Evolutionary conservation across 1,140 invertebrate species (phyloP), one percentile per base, ranked within the genome.

Genomic region (Bombyx mandarina): DNA sequence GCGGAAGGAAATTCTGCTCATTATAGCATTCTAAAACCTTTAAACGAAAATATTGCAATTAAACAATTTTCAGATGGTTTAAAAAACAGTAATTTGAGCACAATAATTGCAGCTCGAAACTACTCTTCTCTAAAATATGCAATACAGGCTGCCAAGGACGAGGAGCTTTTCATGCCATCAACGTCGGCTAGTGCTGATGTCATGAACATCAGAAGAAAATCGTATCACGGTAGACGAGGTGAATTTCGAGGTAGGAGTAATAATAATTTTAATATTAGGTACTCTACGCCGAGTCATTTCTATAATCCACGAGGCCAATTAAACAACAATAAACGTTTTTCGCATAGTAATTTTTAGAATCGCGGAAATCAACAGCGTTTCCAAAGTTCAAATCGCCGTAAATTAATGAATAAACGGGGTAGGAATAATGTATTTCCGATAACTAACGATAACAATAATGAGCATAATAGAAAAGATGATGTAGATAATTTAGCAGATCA

Each of bases 61-160:
- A 35, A 52, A 22, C 50, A 3, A 35, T 52, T 52, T 26, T 1
- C 54, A 1, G 54, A 56, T 18, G 54, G 58, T 9, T 45, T 60
- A 12, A 8, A 48, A 35, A 55, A 52, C 48, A 10, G 48, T 8
- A 52, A 45, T 44, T 18, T 56, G 26, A 56, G 54, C 35, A 60
- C 58, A 5, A 52, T 63, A 26, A 58, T 63, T 22, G 48, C 44
- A 12, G 57, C 53, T 45, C 10, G 54, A 45, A 49, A 60, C 43
- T 60, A 45, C 9, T 18, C 22, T n/a, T 51, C 46, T 9, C 53
- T 55, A 7, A 55, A 48, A 43, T 42, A 60, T 43, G 53, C 58
- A 7, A 55, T 55, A 6, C 53, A 60, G 45, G 26, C 45, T 10
- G 58, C 58, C 1, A 18, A 54, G 22, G 58, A 55, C 45, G 47